Evolutionary conservation across 2,888 invertebrate species (phyloP).

Genomic region (Heteromurus nitidus): DNA sequence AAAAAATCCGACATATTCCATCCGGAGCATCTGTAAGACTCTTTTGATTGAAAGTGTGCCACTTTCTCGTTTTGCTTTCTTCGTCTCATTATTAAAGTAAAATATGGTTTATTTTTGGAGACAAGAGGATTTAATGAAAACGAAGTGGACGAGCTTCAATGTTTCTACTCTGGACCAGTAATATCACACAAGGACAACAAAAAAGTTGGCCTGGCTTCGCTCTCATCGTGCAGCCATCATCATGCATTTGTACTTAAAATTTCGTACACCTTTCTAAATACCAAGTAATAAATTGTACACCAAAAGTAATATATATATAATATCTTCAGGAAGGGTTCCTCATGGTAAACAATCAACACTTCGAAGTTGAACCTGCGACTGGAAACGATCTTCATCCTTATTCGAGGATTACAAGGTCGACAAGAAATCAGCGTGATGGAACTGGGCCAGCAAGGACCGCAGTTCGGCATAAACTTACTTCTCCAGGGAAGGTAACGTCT

Average conservation of each 20-base stretch:
- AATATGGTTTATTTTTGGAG: not conserved
- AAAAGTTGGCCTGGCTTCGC: conserved; percentile 23
- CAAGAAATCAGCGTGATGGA: conserved; percentile 17
- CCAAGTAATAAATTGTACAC: not conserved
- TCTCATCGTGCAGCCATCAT: conserved; percentile 42
- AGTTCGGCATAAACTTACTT: not conserved
- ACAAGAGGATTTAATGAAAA: not conserved
- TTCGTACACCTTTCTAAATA: not conserved
- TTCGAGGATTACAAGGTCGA: not conserved
- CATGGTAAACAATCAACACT: not conserved
- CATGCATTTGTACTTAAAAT: conserved; percentile 36
- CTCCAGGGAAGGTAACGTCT: not conserved
- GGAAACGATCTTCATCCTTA: no score
- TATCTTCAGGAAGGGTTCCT: conserved; percentile 6
- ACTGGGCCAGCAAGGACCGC: not conserved
- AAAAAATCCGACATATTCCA: conserved; percentile 23
- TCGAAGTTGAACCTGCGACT: no score
- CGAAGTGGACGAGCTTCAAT: conserved; percentile 9
- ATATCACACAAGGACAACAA: not conserved
- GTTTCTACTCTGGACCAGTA: conserved; percentile 26
- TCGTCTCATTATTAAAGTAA: not conserved
- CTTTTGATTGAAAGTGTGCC: not conserved
- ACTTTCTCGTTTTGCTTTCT: no score
- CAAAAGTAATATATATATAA: not conserved
- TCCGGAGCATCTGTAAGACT: conserved; percentile 25